These are phyloP conservation scores for Merops nubicus DNA, from an alignment of 2,113 vertebrate species.

Conservation along the genomic window DNA sequence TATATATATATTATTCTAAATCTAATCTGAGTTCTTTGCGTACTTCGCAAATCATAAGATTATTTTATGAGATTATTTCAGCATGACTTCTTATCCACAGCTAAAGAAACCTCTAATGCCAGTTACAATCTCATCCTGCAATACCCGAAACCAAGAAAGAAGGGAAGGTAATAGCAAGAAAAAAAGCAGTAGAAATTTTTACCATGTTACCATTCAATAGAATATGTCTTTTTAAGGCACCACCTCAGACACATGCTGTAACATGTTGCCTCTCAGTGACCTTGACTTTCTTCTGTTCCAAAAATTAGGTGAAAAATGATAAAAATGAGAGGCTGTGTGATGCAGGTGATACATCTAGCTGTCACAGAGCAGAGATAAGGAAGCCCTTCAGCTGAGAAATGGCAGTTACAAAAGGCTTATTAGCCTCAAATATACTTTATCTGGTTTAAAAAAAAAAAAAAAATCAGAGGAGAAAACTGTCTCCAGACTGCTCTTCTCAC, in stretches of 20 bases:
- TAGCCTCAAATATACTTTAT: not conserved
- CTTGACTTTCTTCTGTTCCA: not conserved
- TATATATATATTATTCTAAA: too few species aligned
- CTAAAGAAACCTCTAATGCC: not conserved
- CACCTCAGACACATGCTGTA: not conserved
- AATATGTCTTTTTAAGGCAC: not conserved
- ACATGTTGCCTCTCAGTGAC: accelerated
- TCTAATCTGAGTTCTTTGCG: not conserved
- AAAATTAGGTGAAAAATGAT: not conserved
- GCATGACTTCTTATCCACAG: not conserved
- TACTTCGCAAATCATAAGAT: not conserved
- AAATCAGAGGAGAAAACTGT: not conserved
- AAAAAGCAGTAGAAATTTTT: not conserved
- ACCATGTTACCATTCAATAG: not conserved
- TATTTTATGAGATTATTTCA: not conserved
- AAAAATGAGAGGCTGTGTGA: not conserved
- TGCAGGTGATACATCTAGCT: not conserved
- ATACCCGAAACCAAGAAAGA: not conserved
- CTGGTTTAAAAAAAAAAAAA: not conserved
- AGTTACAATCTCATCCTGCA: not conserved
- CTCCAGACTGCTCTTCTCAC: not conserved
- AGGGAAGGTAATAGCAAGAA: not conserved
- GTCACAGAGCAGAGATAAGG: not conserved
- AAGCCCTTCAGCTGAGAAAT: not conserved
- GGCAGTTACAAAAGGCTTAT: not conserved